Evolutionary conservation across 92 coral and sea anemone species (phyloP), one percentile per base, ranked within the genome.

Genomic region (Montipora capitata): DNA sequence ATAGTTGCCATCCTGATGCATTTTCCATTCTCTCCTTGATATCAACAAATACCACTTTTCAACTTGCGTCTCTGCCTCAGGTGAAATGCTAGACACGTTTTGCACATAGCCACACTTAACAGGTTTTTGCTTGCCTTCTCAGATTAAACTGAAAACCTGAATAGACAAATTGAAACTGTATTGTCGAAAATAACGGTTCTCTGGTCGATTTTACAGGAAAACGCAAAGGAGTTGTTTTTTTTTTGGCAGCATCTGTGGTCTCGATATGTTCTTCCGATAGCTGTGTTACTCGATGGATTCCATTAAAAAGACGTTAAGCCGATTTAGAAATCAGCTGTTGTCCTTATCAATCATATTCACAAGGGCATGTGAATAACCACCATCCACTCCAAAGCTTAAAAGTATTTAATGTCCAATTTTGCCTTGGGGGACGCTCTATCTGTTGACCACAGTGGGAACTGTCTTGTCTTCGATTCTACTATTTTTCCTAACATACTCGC

Each of bases 281-380:
- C 15, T 35, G 7, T 73, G 18, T 73, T 7, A 17, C 40, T 18
- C 18, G 40, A 73, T 73, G 76, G 35, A 16, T 42, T 18, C 72
- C 20, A 67, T 72, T 72, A 72, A 42, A 16, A 73, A 35, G 13
- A 40, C 10, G 40, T 73, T 73, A 73, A 73, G 77, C 40, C 10
- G 77, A 72, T 44, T 44, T 15, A 17, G 51, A 15, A 43, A 40
- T 70, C 77, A 27, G 77, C 61, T 44, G 40, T 45, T 72, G 58
- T 48, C 5, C 51, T 73, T 48, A 48, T 48, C 18, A 45, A 17
- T 2, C 77, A 10, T 45, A 9, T 18, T 45, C 13, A 44, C 77
- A 8, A 35, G 72, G 72, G 44, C 10, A 8, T 10, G 10, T 10
- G n/a, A 48, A 5, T 48, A 5, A 10, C 7, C 2, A 5, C 10